Evolutionary conservation across 2,888 invertebrate species (phyloP), one percentile per base, ranked within the genome.

Genomic region (Ormyrus labotus): DNA sequence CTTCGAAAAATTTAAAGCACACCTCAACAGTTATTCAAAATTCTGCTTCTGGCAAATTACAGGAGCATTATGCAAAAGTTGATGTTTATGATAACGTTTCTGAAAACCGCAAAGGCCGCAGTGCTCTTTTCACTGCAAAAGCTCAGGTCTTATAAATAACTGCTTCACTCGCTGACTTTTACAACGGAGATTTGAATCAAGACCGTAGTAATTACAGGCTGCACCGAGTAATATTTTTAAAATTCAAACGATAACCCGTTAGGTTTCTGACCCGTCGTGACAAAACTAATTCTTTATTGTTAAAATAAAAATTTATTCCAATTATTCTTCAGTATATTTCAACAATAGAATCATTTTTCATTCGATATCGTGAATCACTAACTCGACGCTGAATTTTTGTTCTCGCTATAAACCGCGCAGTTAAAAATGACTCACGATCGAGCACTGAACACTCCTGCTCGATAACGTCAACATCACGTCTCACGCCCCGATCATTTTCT

Each of bases 1-100:
- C 34, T 34, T 68, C n/a, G 0, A 13, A 10, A 67, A 51, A 13
- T n/a, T 90, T 90, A 90, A 85, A 3, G n/a, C n/a, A 47, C 47
- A 57, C 6, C 3, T 58, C 57, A 34, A 34, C 57, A 69, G 19
- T 73, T 73, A 73, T 55, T 63, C 13, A 48, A 19, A 60, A 10
- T 50, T 60, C 9, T 34, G 48, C 19, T 60, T 70, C 34, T 19
- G 6, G 70, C 34, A 58, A 64, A 57, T 65, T 55, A 57, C 63
- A 73, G 65, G 19, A 73, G 34, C 11, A 73, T 73, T 73, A 13
- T 67, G 67, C 60, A 55, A 60, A 34, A 60, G 34, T 60, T 58
- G 13, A 73, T 65, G 45, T 48, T 68, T 63, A 68, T 68, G 69
- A 69, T 63, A 73, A 61, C 13, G 65, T 69, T 61, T 50, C 55